phyloP scores from a whole-genome alignment of 2,797 vertebrate species.

The Bradypus variegatus region DNA sequence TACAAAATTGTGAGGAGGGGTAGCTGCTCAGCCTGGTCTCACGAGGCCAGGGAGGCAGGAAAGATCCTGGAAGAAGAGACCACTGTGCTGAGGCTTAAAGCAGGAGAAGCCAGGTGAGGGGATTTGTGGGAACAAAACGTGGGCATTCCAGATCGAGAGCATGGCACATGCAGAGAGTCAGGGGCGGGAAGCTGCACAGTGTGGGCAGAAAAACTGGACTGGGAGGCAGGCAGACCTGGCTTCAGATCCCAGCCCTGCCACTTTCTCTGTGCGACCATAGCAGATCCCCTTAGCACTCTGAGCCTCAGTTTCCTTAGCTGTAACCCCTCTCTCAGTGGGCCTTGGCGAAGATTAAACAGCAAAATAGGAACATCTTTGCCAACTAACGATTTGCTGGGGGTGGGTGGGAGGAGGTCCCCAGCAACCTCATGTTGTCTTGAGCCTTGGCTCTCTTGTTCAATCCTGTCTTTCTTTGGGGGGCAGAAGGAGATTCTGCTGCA shows the following conservation, averaged over 20 bases:
- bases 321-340: neutral
- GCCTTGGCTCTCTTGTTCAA: neutral
- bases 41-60: neutral
- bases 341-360: neutral
- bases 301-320: neutral
- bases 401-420: neutral
- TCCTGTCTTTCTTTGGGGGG: constrained; percentile 27
- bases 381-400: neutral
- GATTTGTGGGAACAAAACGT: neutral
- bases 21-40: neutral
- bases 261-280: neutral
- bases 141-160: neutral
- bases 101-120: neutral
- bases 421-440: accelerated
- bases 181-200: neutral
- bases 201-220: neutral
- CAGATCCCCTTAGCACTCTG: neutral
- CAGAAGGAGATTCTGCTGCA: constrained; percentile 71
- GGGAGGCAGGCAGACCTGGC: neutral
- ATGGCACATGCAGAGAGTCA: neutral
- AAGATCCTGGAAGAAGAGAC: neutral
- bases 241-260: neutral
- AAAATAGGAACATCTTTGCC: neutral
- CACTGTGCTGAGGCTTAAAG: neutral
- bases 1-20: neutral